A percentile compares a stretch with the other conserved stretches of the same genome.
Conservation (phyloP, 92 coral and sea anemone species). For the Epizoanthus stellaris region DNA sequence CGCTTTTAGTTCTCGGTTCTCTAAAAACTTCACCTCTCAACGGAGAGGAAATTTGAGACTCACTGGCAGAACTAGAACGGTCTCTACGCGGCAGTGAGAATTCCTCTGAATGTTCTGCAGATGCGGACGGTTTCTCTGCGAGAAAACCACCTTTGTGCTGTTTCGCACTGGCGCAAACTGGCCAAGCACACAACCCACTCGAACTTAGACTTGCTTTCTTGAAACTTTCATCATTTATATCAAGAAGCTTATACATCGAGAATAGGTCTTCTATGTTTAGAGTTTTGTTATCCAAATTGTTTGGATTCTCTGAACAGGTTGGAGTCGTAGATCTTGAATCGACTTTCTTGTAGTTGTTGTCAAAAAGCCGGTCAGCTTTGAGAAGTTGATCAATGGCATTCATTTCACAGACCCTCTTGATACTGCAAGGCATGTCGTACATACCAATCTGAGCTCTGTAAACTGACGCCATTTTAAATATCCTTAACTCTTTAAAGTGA, state of each 20-base stretch:
- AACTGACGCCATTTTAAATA: conserved; percentile 29
- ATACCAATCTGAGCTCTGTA: conserved; percentile 39
- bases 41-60: background rate
- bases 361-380: conserved; percentile 21
- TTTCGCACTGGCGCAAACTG: conserved; percentile 55
- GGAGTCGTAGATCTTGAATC: conserved; percentile 4
- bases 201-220: conserved; percentile 6
- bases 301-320: background rate
- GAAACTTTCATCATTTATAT: background rate
- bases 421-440: conserved; percentile 37
- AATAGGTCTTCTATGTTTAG: conserved; percentile 6
- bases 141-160: conserved; percentile 64
- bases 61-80: conserved; percentile 28
- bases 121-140: conserved; percentile 7
- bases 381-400: conserved; percentile 33
- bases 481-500: background rate
- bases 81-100: background rate
- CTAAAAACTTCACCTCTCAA: conserved; percentile 4
- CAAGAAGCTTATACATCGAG: conserved; percentile 30
- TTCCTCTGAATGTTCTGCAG: conserved; percentile 3
- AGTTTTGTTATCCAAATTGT: conserved; percentile 5
- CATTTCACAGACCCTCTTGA: conserved; percentile 21
- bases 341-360: background rate
- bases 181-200: conserved; percentile 62
- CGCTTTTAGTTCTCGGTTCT: conserved; percentile 15